phyloP scores from a whole-genome alignment of 2,797 vertebrate species.

The Pseudotriccus pelzelni region DNA sequence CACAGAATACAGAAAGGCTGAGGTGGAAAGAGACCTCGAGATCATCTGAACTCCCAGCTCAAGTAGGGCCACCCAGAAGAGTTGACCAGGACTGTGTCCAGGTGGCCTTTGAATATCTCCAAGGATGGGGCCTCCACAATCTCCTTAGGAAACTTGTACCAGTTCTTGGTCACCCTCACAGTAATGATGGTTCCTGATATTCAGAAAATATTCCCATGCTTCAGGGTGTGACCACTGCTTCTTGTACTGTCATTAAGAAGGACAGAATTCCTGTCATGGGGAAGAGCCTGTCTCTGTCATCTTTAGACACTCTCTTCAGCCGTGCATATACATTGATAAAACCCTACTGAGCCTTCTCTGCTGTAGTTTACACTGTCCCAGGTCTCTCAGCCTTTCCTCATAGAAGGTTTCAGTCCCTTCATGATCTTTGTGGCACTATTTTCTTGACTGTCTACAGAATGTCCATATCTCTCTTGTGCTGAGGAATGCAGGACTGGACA shows the following conservation, averaged over 20 bases:
- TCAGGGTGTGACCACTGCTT: background rate
- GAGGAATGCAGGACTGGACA: background rate
- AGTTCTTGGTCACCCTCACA: background rate
- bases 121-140: background rate
- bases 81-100: background rate
- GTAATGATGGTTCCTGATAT: background rate
- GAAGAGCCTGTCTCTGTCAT: background rate
- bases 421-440: background rate
- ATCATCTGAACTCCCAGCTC: background rate
- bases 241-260: background rate
- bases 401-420: background rate
- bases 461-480: background rate
- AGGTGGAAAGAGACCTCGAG: background rate
- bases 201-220: background rate
- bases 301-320: background rate
- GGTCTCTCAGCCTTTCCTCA: background rate
- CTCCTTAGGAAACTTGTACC: background rate
- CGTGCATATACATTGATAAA: background rate
- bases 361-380: background rate
- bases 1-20: background rate
- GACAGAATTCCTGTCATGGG: too few species aligned
- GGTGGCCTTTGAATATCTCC: background rate
- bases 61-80: accelerated
- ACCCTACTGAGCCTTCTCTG: accelerated
- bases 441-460: background rate